Conservation (phyloP, 2,888 invertebrate genomes). For the Lepidochitona cinerea region DNA sequence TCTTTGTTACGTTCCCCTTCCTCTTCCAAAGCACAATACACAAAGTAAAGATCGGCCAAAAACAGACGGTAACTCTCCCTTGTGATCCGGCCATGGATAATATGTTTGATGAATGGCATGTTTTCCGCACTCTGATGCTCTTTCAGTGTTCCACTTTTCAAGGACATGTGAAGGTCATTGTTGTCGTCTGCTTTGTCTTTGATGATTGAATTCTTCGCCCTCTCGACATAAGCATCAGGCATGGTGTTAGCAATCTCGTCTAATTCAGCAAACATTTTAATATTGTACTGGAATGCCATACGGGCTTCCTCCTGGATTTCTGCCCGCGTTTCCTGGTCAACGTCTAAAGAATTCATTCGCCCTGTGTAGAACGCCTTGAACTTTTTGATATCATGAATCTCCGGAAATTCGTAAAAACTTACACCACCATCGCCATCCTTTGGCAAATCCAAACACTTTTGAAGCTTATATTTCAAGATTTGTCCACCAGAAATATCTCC, state of each 20-base stretch:
- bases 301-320: conserved; percentile 21
- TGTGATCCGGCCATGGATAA: conserved; percentile 21
- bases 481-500: conserved; percentile 47
- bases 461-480: conserved; percentile 32
- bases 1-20: conserved; percentile 19
- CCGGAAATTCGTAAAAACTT: conserved; percentile 23
- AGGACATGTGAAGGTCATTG: not conserved
- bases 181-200: not conserved
- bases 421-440: conserved; percentile 23
- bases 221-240: not conserved
- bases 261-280: conserved; percentile 26
- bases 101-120: conserved; percentile 12
- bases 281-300: conserved; percentile 21
- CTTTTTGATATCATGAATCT: conserved; percentile 15
- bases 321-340: not conserved
- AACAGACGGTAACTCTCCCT: conserved; percentile 21
- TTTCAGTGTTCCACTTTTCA: conserved; percentile 15
- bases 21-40: conserved; percentile 40
- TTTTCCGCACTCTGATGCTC: conserved; percentile 30
- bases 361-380: conserved; percentile 27
- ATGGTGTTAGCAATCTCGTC: not conserved
- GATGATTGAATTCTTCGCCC: not conserved
- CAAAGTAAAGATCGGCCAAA: conserved; percentile 38
- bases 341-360: conserved; percentile 22
- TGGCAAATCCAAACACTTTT: conserved; percentile 12